A percentile compares a stretch with the other conserved stretches of the same genome.
These are phyloP conservation scores for Eupithecia subumbrata DNA, from an alignment of 2,888 invertebrate species.

Conservation along the genomic window DNA sequence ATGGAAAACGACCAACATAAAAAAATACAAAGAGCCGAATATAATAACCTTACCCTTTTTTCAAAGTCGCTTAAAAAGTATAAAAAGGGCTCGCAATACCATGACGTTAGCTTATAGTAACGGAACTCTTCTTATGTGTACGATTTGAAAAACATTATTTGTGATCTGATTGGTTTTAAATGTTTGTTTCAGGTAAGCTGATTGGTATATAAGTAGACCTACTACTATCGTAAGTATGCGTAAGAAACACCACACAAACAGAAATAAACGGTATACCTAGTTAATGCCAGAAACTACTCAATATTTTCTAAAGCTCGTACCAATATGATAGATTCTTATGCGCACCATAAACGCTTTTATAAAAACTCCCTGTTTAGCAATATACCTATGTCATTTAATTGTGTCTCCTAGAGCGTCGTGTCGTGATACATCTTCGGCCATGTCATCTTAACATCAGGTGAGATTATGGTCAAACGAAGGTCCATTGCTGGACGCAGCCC, in stretches of 20 bases:
- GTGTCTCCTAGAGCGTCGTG: too few species aligned
- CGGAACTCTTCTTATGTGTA: background rate
- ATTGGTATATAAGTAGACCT: background rate
- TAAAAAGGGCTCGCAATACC: too few species aligned
- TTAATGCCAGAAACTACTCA: background rate
- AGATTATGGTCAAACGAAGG: too few species aligned
- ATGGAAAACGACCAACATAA: too few species aligned
- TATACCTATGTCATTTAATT: too few species aligned
- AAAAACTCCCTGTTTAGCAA: too few species aligned
- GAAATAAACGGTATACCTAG: background rate
- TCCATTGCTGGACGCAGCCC: too few species aligned
- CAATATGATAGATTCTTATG: background rate
- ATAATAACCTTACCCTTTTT: too few species aligned
- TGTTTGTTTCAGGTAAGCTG: slow-evolving; percentile 6
- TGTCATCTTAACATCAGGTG: too few species aligned
- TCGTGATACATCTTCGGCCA: too few species aligned
- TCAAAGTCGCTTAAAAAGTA: too few species aligned
- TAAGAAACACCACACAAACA: background rate
- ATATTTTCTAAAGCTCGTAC: background rate
- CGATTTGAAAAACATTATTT: background rate
- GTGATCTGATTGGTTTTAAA: background rate
- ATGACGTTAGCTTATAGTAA: background rate
- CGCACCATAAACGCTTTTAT: background rate
- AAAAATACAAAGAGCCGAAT: too few species aligned
- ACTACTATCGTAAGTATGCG: background rate